A percentile compares a stretch with the other conserved stretches of the same genome.
Conservation (phyloP, 2,888 invertebrate species). For the Diarsia rubi region DNA sequence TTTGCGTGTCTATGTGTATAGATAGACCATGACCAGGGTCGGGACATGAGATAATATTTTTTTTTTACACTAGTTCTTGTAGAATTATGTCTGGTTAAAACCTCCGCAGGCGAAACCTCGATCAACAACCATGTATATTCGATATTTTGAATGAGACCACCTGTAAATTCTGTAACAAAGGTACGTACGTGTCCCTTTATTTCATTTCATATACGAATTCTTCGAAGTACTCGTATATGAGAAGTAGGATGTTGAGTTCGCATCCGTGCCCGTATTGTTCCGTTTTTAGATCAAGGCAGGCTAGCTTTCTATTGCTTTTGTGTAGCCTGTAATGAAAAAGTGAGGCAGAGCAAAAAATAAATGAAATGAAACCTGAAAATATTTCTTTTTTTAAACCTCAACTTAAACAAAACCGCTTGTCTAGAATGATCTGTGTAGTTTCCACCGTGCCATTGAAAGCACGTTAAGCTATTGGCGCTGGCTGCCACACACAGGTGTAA, state of each 20-base stretch:
- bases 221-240: slow-evolving; percentile 19
- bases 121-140: not conserved
- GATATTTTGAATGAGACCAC: slow-evolving; percentile 29
- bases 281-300: slow-evolving; percentile 43
- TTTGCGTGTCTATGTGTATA: no score
- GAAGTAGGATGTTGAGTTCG: slow-evolving; percentile 30
- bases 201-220: slow-evolving; percentile 26
- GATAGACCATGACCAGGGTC: no score
- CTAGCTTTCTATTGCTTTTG: slow-evolving; percentile 36
- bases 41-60: no score
- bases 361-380: not conserved
- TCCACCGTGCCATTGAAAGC: no score
- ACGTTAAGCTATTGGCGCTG: no score
- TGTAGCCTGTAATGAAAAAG: slow-evolving; percentile 26
- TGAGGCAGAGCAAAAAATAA: slow-evolving; percentile 5
- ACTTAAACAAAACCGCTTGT: no score
- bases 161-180: slow-evolving; percentile 36
- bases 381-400: no score
- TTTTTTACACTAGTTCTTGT: not conserved
- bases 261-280: slow-evolving; percentile 39
- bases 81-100: not conserved
- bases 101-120: no score
- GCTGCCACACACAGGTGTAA: no score
- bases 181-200: slow-evolving; percentile 18
- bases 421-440: no score